Conservation (phyloP, 2,888 invertebrate species). For the Pomacea canaliculata region DNA sequence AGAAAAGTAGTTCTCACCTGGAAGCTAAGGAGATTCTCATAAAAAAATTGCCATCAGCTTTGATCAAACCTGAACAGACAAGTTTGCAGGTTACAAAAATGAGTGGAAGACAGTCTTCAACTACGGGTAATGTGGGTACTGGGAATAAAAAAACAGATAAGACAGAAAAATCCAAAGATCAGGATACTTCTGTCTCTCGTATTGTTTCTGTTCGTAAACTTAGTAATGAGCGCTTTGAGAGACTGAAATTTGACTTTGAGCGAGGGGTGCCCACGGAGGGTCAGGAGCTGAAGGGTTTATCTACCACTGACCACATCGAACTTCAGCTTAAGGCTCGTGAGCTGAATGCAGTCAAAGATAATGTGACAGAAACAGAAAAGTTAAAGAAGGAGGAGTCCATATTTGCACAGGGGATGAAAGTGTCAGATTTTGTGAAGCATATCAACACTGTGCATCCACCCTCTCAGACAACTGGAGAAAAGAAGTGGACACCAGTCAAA, state of each 20-base stretch:
- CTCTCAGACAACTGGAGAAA: conserved; percentile 20
- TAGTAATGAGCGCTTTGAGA: conserved; percentile 43
- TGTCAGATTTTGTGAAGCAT: conserved; percentile 42
- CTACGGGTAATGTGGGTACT: not conserved
- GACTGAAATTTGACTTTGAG: conserved; percentile 45
- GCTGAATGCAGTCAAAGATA: conserved; percentile 8
- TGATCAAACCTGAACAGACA: conserved; percentile 4
- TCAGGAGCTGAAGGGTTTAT: conserved; percentile 27
- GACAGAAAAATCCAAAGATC: conserved; percentile 12
- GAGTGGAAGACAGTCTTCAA: conserved; percentile 1
- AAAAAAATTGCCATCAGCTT: conserved; percentile 10
- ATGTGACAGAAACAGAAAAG: conserved; percentile 21
- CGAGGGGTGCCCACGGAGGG: conserved; percentile 38
- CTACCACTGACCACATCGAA: conserved; percentile 36
- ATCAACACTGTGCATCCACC: conserved; percentile 40
- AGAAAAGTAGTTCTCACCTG: not conserved
- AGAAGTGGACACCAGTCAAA: conserved; percentile 30
- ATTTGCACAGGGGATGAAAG: conserved; percentile 40
- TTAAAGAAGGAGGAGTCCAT: conserved; percentile 39
- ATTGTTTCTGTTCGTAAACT: conserved; percentile 34
- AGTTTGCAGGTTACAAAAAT: not conserved
- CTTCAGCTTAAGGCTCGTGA: conserved; percentile 38
- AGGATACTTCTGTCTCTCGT: conserved; percentile 17
- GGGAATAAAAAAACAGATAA: conserved; percentile 12
- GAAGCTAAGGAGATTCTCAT: conserved; percentile 6